Base-by-base conservation (phyloP, 1,140 invertebrate genomes). In the Hesperophylax magnus region DNA sequence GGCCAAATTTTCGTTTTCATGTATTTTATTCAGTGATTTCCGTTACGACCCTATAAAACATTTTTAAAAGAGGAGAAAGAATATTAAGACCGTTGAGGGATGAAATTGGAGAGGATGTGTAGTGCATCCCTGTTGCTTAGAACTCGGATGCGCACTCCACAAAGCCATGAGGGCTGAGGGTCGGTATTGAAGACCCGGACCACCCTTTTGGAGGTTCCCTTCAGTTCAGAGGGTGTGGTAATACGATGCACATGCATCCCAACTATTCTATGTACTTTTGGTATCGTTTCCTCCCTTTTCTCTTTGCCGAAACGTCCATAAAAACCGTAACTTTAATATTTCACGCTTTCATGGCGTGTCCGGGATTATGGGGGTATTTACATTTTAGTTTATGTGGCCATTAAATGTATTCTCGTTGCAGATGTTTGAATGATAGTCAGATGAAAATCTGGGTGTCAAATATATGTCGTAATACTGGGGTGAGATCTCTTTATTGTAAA, bases 21-120 rank as follows among this genome's bases (percentile, higher is more conserved):
- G 1, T 14, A 2, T 14, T 14, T 11, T 39, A 39, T 1, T 14
- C 9, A 47, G 11, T 0, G 11, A 8, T 67, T 67, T 39, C 63
- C 63, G 63, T 67, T 67, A 67, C 31, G 11, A 27, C 63, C 17
- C 2, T 67, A 39, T 27, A 67, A 67, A 67, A 18, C 22, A 0
- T 47, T 47, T 47, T 47, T 47, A 47, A 47, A 14, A 14, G 39
- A 11, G 9, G 7, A 9, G 39, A 47, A 47, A 47, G 9, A 47
- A 47, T 6, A 8, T 24, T 22, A 34, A 67, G 63, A 17, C 27
- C 31, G 63, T 67, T 67, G 63, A 67, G 27, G 63, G 63, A 67
- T 67, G 63, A 67, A 67, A 67, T 34, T 27, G 17, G 63, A 67
- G 63, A 67, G 27, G 63, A 18, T 61, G 9, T 61, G n/a, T 18